These are phyloP conservation scores for Paedocypris sp. DNA, from an alignment of 2,113 vertebrate species.

Conservation along the genomic window DNA sequence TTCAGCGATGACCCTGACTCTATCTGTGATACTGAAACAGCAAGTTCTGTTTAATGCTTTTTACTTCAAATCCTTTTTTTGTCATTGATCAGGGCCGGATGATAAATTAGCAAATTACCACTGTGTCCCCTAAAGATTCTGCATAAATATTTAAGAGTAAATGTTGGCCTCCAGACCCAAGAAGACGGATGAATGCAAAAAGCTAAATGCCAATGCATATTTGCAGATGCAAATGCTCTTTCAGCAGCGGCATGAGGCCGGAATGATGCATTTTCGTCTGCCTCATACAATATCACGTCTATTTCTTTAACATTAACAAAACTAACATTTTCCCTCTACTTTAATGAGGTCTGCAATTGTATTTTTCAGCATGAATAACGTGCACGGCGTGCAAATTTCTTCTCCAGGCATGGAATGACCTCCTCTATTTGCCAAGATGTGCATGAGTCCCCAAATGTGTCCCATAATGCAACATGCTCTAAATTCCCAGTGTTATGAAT, in stretches of 20 bases:
- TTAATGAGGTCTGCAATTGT: too few species aligned
- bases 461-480: too few species aligned
- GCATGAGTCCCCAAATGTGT: too few species aligned
- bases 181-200: neutral
- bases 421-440: too few species aligned
- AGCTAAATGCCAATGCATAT: neutral
- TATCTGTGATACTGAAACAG: neutral
- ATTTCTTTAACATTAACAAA: too few species aligned
- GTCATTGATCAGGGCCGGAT: slow-evolving; percentile 14
- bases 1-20: too few species aligned
- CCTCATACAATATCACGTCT: too few species aligned
- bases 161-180: neutral
- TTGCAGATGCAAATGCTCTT: slow-evolving; percentile 3
- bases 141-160: slow-evolving; percentile 27
- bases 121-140: neutral
- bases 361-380: too few species aligned
- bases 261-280: neutral
- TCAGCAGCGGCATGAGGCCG: neutral
- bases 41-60: slow-evolving; percentile 3
- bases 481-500: too few species aligned
- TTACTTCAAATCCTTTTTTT: slow-evolving; percentile 20
- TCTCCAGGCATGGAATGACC: too few species aligned
- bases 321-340: too few species aligned
- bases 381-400: too few species aligned
- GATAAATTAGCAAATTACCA: slow-evolving; percentile 5